Evolutionary conservation across 2,113 vertebrate species (phyloP).

Genomic region (Collichthys lucidus): DNA sequence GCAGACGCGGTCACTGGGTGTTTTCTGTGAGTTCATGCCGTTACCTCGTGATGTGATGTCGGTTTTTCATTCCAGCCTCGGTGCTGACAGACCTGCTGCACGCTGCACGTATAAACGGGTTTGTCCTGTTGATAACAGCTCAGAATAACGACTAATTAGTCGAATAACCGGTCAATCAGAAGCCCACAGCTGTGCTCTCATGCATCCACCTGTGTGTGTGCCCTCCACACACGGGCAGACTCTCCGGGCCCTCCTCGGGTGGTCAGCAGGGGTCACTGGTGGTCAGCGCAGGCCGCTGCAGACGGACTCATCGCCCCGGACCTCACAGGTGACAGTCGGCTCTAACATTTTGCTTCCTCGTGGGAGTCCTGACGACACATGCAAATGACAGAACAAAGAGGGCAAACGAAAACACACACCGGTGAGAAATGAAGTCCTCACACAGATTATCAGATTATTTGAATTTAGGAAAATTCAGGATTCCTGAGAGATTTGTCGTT

Average conservation of each 20-base stretch:
- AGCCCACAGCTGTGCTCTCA: neutral
- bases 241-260: neutral
- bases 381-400: slow-evolving; percentile 59
- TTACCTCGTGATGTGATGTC: neutral
- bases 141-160: neutral
- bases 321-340: slow-evolving; percentile 42
- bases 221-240: neutral
- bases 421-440: slow-evolving; percentile 26
- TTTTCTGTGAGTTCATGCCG: neutral
- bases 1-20: neutral
- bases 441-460: neutral
- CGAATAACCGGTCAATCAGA: neutral
- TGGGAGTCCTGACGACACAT: slow-evolving; percentile 35
- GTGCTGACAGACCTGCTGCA: neutral
- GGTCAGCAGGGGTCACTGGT: slow-evolving; percentile 39
- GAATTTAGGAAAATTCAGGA: no score
- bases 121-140: neutral
- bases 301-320: neutral
- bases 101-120: neutral
- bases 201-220: neutral
- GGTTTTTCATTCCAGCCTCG: no score
- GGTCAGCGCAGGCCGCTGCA: slow-evolving; percentile 15
- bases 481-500: no score
- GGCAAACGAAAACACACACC: neutral
- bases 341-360: slow-evolving; percentile 22